Conservation (phyloP, 2,888 invertebrate genomes). For the Drosophila macrospina region DNA sequence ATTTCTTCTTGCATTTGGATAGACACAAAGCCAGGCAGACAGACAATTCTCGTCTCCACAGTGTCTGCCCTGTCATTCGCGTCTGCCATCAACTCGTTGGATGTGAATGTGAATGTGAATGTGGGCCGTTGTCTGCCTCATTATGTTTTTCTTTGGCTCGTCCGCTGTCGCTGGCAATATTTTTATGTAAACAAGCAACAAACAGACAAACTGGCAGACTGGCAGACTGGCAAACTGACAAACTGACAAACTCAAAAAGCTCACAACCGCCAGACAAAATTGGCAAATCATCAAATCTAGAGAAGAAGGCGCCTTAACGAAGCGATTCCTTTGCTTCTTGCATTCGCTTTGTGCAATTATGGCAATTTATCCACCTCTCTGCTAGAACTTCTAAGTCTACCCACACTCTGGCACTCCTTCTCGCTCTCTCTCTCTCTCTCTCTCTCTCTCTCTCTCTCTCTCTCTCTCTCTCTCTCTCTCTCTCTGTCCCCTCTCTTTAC, state of each 20-base stretch:
- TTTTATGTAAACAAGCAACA: slow-evolving; percentile 73
- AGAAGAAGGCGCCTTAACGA: slow-evolving; percentile 50
- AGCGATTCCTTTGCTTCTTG: slow-evolving; percentile 37
- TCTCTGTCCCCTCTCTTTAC: not conserved
- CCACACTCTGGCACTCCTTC: not conserved
- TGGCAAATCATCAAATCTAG: slow-evolving; percentile 63
- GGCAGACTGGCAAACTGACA: slow-evolving; percentile 39
- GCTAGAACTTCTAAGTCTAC: not conserved
- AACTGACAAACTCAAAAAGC: slow-evolving; percentile 26
- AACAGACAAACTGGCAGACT: slow-evolving; percentile 38
- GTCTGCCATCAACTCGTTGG: slow-evolving; percentile 34
- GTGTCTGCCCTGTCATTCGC: slow-evolving; percentile 44
- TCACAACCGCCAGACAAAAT: slow-evolving; percentile 42
- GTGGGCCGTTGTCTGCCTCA: slow-evolving; percentile 68
- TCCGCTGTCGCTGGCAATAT: slow-evolving; percentile 58
- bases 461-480: no score
- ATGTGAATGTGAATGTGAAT: slow-evolving; percentile 35
- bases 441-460: no score
- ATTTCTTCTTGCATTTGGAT: slow-evolving; percentile 30
- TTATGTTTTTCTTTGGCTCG: slow-evolving; percentile 59
- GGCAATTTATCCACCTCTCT: slow-evolving; percentile 17
- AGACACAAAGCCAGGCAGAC: slow-evolving; percentile 31
- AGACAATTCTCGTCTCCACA: slow-evolving; percentile 35
- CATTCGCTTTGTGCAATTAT: slow-evolving; percentile 75
- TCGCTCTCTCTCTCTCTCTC: no score